phyloP scores from a whole-genome alignment of 2,113 vertebrate species.

The Myanophis thanlyinensis region DNA sequence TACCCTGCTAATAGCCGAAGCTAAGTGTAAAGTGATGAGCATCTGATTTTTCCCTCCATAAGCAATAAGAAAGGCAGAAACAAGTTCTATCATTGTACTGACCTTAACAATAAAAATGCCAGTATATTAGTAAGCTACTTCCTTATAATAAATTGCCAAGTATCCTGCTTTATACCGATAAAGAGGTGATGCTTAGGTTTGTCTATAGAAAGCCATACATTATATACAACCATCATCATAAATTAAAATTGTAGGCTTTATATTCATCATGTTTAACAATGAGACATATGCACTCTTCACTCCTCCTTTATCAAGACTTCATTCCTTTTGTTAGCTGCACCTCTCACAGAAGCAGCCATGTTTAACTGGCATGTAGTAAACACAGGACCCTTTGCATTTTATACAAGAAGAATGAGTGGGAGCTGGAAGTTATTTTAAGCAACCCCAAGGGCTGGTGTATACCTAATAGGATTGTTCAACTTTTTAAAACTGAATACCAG shows the following conservation, averaged over 20 bases:
- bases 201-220: conserved; percentile 52
- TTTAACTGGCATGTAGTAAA: background rate
- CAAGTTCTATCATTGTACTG: conserved; percentile 51
- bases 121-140: conserved; percentile 40
- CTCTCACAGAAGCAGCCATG: background rate
- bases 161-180: conserved; percentile 55
- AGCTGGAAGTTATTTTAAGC: background rate
- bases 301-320: conserved; percentile 36
- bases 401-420: background rate
- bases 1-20: conserved; percentile 32
- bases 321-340: conserved; percentile 12
- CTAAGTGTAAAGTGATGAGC: conserved; percentile 17
- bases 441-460: background rate
- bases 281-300: conserved; percentile 19
- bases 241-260: conserved; percentile 47
- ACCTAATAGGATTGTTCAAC: background rate
- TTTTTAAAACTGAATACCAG: background rate
- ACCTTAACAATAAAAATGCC: conserved; percentile 65
- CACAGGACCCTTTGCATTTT: background rate
- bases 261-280: conserved; percentile 50
- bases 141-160: conserved; percentile 49
- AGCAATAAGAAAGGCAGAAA: conserved; percentile 42
- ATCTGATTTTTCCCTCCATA: conserved; percentile 38
- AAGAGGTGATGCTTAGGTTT: conserved; percentile 55
- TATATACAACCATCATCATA: conserved; percentile 51